Conservation (phyloP, 2,113 vertebrate species). For the Elaphurus davidianus region DNA sequence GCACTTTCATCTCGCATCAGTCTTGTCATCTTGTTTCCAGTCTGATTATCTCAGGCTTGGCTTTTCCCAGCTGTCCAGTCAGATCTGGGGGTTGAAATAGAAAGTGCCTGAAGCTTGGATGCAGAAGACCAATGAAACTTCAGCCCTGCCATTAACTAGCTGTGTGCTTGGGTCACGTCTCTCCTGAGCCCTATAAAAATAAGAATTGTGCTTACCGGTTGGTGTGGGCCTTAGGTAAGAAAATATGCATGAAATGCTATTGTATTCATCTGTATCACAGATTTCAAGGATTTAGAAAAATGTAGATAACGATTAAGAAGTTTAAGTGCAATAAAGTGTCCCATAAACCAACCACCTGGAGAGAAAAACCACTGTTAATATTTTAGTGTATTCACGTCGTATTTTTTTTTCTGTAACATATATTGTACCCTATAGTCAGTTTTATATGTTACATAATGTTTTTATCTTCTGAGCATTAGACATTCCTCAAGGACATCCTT, state of each 20-base stretch:
- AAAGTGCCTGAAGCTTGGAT: neutral
- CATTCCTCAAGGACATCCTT: neutral
- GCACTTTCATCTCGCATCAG: rapidly evolving
- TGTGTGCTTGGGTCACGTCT: neutral
- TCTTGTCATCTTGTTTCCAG: neutral
- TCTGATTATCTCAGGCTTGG: neutral
- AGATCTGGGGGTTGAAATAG: neutral
- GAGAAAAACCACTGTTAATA: neutral
- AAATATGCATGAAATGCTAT: neutral
- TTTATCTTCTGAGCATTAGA: conserved; percentile 16
- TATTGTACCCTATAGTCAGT: neutral
- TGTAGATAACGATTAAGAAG: neutral
- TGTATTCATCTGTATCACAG: neutral
- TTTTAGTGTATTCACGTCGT: neutral
- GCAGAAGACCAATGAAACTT: neutral
- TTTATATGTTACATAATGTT: neutral
- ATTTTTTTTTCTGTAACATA: neutral
- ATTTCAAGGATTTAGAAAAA: neutral
- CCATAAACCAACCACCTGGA: neutral
- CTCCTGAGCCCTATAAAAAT: neutral
- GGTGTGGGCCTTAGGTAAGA: neutral
- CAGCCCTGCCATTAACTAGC: neutral
- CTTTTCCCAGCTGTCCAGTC: neutral
- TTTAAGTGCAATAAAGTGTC: neutral
- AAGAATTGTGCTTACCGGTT: neutral